phyloP scores from a whole-genome alignment of 2,888 invertebrate genomes.

The Heliconius aoede region DNA sequence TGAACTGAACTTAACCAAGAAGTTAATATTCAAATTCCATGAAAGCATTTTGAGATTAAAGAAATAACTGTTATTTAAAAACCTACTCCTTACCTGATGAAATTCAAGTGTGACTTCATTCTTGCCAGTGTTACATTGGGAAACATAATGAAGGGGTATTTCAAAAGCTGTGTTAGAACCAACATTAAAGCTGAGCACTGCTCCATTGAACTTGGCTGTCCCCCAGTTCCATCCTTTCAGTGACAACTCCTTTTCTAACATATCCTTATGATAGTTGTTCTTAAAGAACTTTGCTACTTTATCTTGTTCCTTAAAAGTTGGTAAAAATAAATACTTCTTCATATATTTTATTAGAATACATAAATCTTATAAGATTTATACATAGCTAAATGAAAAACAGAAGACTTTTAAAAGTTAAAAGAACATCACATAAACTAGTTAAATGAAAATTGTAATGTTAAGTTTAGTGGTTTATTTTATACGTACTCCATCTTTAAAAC shows the following conservation, averaged over 20 bases:
- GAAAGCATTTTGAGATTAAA: no score
- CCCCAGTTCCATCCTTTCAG: conserved; percentile 99
- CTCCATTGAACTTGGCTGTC: conserved; percentile 95
- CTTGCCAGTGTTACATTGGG: conserved; percentile 97
- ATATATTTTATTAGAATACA: not conserved
- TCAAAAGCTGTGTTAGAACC: conserved; percentile 95
- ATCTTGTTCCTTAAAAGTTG: conserved; percentile 89
- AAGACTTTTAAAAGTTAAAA: not conserved
- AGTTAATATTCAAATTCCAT: no score
- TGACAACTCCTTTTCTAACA: conserved; percentile 95
- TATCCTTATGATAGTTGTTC: conserved; percentile 91
- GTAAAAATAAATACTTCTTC: no score
- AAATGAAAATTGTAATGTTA: not conserved
- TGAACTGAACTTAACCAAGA: no score
- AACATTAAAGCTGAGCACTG: conserved; percentile 92
- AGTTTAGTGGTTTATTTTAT: not conserved
- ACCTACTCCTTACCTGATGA: conserved; percentile 88
- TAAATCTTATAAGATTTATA: not conserved
- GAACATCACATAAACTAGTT: not conserved
- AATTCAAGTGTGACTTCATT: conserved; percentile 99
- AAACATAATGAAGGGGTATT: conserved; percentile 97
- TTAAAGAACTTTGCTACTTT: conserved; percentile 95
- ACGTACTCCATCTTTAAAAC: conserved; percentile 93
- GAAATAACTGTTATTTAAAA: no score
- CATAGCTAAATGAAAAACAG: not conserved